These are phyloP conservation scores for Ruditapes philippinarum DNA, from an alignment of 1,140 invertebrate species.

Conservation along the genomic window DNA sequence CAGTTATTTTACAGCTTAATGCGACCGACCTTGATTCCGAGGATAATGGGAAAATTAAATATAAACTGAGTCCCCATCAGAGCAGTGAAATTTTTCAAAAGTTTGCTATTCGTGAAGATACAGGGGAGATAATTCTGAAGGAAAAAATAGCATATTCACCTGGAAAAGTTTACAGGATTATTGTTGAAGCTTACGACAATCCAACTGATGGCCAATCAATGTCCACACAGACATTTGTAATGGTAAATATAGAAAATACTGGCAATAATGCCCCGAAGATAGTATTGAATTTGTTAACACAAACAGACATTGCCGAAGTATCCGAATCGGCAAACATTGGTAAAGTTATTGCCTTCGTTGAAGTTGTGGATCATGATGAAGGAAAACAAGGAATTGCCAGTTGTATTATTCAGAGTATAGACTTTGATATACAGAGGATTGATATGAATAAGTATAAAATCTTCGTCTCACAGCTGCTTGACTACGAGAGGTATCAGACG, in stretches of 20 bases:
- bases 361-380: conserved; percentile 78
- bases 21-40: conserved; percentile 48
- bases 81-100: conserved; percentile 38
- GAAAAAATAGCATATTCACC: conserved; percentile 50
- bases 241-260: conserved; percentile 58
- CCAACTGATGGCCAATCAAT: conserved; percentile 52
- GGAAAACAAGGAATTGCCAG: conserved; percentile 78
- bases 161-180: conserved; percentile 47
- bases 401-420: conserved; percentile 72
- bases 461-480: conserved; percentile 88
- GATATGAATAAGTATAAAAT: conserved; percentile 78
- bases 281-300: conserved; percentile 44
- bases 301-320: conserved; percentile 33
- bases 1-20: conserved; percentile 35
- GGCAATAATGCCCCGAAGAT: conserved; percentile 62
- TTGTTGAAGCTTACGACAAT: conserved; percentile 66
- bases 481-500: conserved; percentile 91
- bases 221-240: conserved; percentile 49
- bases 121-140: conserved; percentile 51
- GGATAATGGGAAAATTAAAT: conserved; percentile 47
- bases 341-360: conserved; percentile 79
- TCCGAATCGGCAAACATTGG: conserved; percentile 76
- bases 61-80: conserved; percentile 55
- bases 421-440: conserved; percentile 75
- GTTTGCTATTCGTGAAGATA: conserved; percentile 49